Base-by-base conservation (phyloP, 2,888 invertebrate species). In the Leptinotarsa tumamoca region DNA sequence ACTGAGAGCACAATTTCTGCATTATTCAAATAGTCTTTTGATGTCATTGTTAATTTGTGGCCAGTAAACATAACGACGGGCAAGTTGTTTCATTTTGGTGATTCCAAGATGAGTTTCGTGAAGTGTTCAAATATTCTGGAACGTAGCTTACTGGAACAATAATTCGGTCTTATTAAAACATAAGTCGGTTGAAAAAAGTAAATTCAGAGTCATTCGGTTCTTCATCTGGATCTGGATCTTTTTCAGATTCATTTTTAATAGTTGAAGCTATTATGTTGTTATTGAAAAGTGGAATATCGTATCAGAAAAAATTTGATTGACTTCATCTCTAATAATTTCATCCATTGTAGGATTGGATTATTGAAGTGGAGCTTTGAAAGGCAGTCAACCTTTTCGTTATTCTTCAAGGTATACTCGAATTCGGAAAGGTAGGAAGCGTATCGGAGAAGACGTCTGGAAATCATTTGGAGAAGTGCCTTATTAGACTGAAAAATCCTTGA, bases 71-170 rank as follows among this genome's bases (percentile, higher is more conserved):
- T 18, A 56, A 18, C 56, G 56, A n/a, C 56, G 17, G 7, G 56
- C 56, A 56, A 56, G 56, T 56, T 56, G 56, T 56, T 56, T 56
- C 1, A 56, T 56, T 56, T 56, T n/a, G n/a, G 1, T 56, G 18
- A 56, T 56, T 18, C 56, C 56, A 15, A 56, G 56, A 56, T 56
- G 56, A n/a, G 56, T 56, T n/a, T n/a, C 17, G 18, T 18, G 56
- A 18, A 56, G 56, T 56, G 17, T n/a, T 56, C 56, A 10, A 56
- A n/a, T n/a, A 56, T 56, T 56, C 18, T 15, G 18, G 56, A 56
- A n/a, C 56, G 18, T n/a, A 56, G 7, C n/a, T 56, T 56, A n/a
- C n/a, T 56, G 18, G 18, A 56, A 56, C n/a, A n/a, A 56, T n/a
- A n/a, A 18, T 18, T 17, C 56, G 56, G n/a, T 56, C 56, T 2